Percentiles rank a stretch among this genome's conserved stretches.
Evolutionary conservation across 1,140 invertebrate species (phyloP).

Genomic region (Zaprionus vittiger): DNA sequence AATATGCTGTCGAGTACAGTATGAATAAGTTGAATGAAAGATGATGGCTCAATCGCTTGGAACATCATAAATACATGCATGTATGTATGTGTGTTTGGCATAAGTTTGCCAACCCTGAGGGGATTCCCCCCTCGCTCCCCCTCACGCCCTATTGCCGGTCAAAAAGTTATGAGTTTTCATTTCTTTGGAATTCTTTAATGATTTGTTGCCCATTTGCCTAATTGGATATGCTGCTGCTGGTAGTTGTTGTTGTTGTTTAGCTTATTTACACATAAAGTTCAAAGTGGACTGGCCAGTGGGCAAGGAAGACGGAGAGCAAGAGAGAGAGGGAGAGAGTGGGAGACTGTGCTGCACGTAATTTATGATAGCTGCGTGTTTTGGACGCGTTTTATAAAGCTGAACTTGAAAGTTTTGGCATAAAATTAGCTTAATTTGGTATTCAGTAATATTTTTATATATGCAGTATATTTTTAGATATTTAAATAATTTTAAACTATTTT

Average conservation of each 20-base stretch:
- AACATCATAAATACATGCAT: not conserved
- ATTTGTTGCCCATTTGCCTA: conserved; percentile 63
- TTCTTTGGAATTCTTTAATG: conserved; percentile 60
- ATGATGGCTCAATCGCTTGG: not conserved
- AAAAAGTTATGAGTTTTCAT: conserved; percentile 49
- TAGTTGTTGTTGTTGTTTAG: not conserved
- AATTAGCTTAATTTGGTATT: not conserved
- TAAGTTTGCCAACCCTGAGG: conserved; percentile 55
- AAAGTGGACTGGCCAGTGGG: not conserved
- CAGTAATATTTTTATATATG: not conserved
- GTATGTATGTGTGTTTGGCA: conserved; percentile 13
- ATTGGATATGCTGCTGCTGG: conserved; percentile 45
- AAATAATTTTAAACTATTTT: too few species aligned
- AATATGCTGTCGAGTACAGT: not conserved
- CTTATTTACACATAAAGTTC: conserved; percentile 4
- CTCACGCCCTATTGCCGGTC: not conserved
- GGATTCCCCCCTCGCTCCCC: not conserved
- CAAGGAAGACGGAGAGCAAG: not conserved
- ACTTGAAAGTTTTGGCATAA: not conserved
- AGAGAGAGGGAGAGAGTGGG: not conserved
- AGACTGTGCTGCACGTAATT: not conserved
- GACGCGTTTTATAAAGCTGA: not conserved
- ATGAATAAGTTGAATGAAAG: not conserved
- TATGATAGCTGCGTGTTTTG: not conserved
- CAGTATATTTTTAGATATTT: too few species aligned